Evolutionary conservation across 2,888 invertebrate genomes (phyloP), one percentile per base, ranked within the genome.

Genomic region (Hypsopygia costalis): DNA sequence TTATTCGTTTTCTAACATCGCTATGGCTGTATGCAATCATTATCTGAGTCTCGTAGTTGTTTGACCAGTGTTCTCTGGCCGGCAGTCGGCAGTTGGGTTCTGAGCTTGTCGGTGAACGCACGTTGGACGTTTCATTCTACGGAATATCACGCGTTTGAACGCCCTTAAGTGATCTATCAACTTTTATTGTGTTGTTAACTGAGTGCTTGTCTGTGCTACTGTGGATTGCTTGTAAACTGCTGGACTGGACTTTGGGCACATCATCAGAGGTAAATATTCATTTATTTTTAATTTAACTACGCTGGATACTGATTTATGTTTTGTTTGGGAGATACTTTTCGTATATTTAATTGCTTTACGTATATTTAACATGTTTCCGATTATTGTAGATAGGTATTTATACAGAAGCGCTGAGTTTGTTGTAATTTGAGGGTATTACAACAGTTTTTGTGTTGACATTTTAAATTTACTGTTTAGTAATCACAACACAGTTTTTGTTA

Each of bases 1-100:
- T 78, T 79, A 75, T 77, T 74, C 73, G 79, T 83, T 86, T 86
- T 86, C 86, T 86, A 86, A 80, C 72, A 69, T 62, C 44, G 46
- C 69, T 58, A 67, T 66, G 67, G 64, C 59, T 63, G 69, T 53
- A 50, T 31, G 31, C 65, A 67, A 68, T 53, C 49, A 58, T 71
- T 69, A 69, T 69, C 65, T 67, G 49, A 40, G 44, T 42, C 41
- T 36, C 45, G 34, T 35, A 38, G 33, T 25, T 41, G 32, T 27
- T 12, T 30, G 16, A 22, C 25, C 46, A 47, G 46, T 52, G 20
- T 34, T 21, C 9, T 25, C 9, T 25, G 31, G 28, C 43, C 43
- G 36, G 34, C 43, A 34, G 21, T 40, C 36, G 10, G 16, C 16
- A 16, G 16, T 16, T 16, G 16, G 16, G 16, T 16, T 16, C 16